A percentile compares a stretch with the other conserved stretches of the same genome.
phyloP scores from a whole-genome alignment of 2,797 vertebrate genomes.

The Fringilla coelebs region DNA sequence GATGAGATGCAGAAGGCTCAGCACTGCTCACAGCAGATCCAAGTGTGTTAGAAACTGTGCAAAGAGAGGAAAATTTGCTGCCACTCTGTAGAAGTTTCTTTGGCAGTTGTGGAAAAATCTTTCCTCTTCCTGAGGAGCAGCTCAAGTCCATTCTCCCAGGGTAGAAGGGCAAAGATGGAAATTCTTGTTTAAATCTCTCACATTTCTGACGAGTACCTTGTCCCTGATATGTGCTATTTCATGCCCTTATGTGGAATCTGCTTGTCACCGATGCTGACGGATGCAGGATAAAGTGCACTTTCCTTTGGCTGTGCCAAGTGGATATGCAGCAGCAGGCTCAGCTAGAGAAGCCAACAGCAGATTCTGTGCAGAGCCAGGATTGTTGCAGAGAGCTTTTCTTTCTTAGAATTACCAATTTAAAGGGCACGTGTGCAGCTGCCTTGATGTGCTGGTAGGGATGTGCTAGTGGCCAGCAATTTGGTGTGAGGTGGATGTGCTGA shows the following conservation, averaged over 20 bases:
- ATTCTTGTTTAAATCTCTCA: constrained; percentile 22
- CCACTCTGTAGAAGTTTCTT: neutral
- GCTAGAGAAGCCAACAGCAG: neutral
- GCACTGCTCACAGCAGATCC: neutral
- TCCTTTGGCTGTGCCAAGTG: constrained; percentile 56
- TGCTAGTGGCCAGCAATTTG: neutral
- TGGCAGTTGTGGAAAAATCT: neutral
- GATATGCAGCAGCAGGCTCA: neutral
- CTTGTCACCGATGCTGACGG: constrained; percentile 33
- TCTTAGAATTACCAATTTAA: neutral
- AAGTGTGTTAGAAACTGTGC: neutral
- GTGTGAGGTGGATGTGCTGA: neutral
- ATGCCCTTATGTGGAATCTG: constrained; percentile 61
- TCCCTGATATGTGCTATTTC: neutral
- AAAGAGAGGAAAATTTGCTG: neutral
- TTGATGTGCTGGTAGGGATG: neutral
- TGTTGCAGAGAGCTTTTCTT: neutral
- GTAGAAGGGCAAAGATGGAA: neutral
- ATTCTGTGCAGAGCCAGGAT: neutral
- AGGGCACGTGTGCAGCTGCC: neutral
- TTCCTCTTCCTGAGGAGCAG: neutral
- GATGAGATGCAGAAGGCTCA: neutral
- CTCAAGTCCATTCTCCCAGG: neutral
- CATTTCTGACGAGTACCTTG: neutral
- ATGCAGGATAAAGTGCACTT: constrained; percentile 58